These are phyloP conservation scores for Tetramorium simillimum DNA, from an alignment of 1,140 invertebrate species.

Conservation along the genomic window DNA sequence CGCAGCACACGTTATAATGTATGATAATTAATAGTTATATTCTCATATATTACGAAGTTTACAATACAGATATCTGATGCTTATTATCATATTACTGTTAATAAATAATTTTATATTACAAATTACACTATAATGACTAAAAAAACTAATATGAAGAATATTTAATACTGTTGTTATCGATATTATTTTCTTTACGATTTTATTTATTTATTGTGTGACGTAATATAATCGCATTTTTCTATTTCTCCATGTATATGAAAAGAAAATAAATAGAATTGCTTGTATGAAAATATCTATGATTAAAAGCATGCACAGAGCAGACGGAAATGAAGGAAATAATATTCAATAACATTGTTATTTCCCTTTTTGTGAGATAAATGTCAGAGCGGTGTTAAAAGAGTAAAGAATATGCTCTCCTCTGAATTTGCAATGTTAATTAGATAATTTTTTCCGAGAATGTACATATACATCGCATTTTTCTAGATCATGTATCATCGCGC, in stretches of 20 bases:
- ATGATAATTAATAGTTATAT: constrained; percentile 50
- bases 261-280: background rate
- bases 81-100: background rate
- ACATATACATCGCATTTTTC: background rate
- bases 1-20: background rate
- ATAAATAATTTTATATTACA: background rate
- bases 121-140: background rate
- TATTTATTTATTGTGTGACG: background rate
- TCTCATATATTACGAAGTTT: constrained; percentile 16
- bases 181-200: too few relatives aligned
- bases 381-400: background rate
- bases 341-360: background rate
- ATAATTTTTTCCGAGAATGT: background rate
- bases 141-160: background rate
- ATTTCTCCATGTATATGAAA: background rate
- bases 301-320: background rate
- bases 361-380: background rate
- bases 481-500: background rate
- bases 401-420: background rate
- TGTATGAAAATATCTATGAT: background rate
- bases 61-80: background rate
- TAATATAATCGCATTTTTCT: background rate
- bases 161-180: too few relatives aligned
- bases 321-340: background rate
- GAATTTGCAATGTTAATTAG: background rate